Percentiles rank a stretch among this genome's conserved stretches.
Evolutionary conservation across 2,797 vertebrate species (phyloP).

Genomic region (Lithobates pipiens): DNA sequence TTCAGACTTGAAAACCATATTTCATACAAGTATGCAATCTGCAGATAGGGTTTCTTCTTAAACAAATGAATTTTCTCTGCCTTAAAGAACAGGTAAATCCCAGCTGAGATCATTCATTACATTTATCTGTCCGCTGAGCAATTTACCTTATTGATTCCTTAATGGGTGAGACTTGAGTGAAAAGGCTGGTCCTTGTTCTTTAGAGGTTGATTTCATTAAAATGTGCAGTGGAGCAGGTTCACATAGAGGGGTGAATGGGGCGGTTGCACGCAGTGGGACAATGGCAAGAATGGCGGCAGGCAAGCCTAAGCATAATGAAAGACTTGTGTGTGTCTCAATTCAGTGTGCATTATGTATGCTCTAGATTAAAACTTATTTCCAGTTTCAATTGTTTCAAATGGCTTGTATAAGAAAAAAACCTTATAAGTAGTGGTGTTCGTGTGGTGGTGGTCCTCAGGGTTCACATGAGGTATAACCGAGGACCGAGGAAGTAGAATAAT

Average conservation of each 20-base stretch:
- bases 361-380: too few relatives aligned
- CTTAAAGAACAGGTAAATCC: conserved; percentile 39
- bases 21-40: conserved; percentile 56
- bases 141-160: conserved; percentile 57
- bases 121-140: conserved; percentile 33
- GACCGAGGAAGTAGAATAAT: too few relatives aligned
- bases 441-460: too few relatives aligned
- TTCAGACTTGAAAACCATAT: conserved; percentile 52
- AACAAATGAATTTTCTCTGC: conserved; percentile 45
- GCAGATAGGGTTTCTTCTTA: conserved; percentile 44
- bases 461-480: too few relatives aligned
- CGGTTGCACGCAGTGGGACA: not conserved
- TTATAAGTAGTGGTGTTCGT: too few relatives aligned
- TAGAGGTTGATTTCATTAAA: conserved; percentile 26
- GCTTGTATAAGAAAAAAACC: too few relatives aligned
- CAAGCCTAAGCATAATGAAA: not conserved
- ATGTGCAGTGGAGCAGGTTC: not conserved
- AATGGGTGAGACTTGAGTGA: conserved; percentile 38
- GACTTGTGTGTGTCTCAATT: not conserved
- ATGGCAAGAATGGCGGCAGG: not conserved
- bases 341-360: too few relatives aligned
- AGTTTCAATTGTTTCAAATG: too few relatives aligned
- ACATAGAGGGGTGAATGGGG: not conserved
- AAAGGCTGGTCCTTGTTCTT: not conserved
- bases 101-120: conserved; percentile 54